These are phyloP conservation scores for Anhinga anhinga DNA, from an alignment of 2,113 vertebrate genomes.

Conservation along the genomic window DNA sequence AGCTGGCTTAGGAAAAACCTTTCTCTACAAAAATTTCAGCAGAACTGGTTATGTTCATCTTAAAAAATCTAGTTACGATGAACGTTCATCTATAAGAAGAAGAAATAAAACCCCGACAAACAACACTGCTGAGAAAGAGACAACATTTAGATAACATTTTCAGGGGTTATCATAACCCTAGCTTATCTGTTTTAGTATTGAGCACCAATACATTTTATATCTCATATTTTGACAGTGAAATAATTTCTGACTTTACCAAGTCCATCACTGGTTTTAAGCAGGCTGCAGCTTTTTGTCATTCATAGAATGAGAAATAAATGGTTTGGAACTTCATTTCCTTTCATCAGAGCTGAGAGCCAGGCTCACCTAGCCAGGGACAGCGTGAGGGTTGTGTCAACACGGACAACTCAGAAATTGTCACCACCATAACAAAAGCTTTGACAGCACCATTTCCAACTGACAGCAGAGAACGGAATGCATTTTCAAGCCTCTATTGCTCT, in stretches of 20 bases:
- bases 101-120: neutral
- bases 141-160: neutral
- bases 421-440: conserved; percentile 2
- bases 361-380: conserved; percentile 45
- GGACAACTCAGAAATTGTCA: conserved; percentile 3
- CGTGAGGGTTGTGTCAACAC: conserved; percentile 1
- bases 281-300: neutral
- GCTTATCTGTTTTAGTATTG: neutral
- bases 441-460: neutral
- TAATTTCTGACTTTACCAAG: neutral
- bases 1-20: conserved; percentile 25
- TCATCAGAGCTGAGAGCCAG: neutral
- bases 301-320: neutral
- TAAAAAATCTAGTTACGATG: neutral
- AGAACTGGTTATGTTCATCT: neutral
- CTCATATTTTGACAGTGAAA: neutral
- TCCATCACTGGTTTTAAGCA: neutral
- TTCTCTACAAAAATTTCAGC: neutral
- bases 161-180: neutral
- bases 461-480: conserved; percentile 25
- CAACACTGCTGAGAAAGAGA: neutral
- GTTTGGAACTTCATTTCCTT: conserved; percentile 23
- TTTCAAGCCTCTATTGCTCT: conserved; percentile 3
- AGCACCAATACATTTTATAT: neutral
- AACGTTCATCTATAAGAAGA: neutral